Conservation (phyloP, 2,888 invertebrate genomes). For the Sinotaia quadrata region DNA sequence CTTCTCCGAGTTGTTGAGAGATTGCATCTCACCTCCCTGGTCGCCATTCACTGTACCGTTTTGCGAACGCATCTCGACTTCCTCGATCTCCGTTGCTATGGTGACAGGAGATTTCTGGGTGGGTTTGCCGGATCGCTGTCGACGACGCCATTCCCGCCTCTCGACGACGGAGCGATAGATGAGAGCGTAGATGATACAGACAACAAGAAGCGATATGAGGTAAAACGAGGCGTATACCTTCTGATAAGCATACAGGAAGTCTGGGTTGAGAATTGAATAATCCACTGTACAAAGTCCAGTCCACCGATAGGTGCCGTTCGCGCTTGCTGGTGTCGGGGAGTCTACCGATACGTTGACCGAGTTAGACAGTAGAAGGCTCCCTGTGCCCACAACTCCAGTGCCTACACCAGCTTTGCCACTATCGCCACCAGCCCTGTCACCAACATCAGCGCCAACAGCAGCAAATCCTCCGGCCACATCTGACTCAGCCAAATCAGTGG, state of each 20-base stretch:
- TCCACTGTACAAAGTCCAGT: slow-evolving; percentile 41
- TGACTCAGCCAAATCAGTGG: not conserved
- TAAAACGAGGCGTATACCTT: slow-evolving; percentile 56
- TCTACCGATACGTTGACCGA: not conserved
- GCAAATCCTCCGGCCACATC: too few species aligned
- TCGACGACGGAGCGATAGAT: slow-evolving; percentile 61
- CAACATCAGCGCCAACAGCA: too few species aligned
- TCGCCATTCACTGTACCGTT: slow-evolving; percentile 19
- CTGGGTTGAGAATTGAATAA: slow-evolving; percentile 36
- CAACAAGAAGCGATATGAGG: slow-evolving; percentile 56
- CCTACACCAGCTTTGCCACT: not conserved
- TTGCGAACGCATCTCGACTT: slow-evolving; percentile 29
- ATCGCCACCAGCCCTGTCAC: too few species aligned
- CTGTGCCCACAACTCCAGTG: not conserved
- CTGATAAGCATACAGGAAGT: slow-evolving; percentile 46
- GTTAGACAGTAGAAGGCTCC: too few species aligned
- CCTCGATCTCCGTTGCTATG: slow-evolving; percentile 21
- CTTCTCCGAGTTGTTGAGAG: slow-evolving; percentile 30
- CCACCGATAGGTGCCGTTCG: not conserved
- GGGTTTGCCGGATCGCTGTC: slow-evolving; percentile 38
- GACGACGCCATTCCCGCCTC: slow-evolving; percentile 44
- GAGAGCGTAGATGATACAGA: slow-evolving; percentile 58
- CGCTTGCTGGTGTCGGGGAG: not conserved
- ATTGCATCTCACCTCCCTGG: slow-evolving; percentile 12
- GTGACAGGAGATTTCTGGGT: slow-evolving; percentile 21